Conservation (phyloP, 2,113 vertebrate species). For the Physeter macrocephalus region DNA sequence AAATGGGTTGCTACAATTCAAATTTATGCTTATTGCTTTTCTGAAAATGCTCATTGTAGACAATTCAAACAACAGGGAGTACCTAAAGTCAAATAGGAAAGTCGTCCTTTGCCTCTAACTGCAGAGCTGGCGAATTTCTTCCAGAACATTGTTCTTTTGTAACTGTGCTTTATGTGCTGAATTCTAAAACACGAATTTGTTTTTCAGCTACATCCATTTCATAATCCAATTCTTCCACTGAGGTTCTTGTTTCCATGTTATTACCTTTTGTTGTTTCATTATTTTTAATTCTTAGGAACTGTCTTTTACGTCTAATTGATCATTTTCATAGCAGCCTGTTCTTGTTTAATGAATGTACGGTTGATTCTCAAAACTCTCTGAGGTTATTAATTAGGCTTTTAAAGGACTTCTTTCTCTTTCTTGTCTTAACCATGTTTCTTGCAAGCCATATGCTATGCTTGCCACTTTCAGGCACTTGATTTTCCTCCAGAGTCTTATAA, state of each 20-base stretch:
- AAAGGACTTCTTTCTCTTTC: neutral
- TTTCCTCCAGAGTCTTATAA: neutral
- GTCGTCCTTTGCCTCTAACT: fast-evolving
- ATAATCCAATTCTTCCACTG: fast-evolving
- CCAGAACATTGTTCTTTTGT: neutral
- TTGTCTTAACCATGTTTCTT: neutral
- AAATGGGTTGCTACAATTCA: neutral
- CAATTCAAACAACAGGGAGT: neutral
- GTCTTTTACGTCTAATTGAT: neutral
- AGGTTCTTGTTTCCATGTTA: neutral
- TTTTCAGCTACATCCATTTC: neutral
- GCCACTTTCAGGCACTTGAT: neutral
- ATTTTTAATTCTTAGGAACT: neutral
- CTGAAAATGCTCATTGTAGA: neutral
- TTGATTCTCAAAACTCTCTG: neutral
- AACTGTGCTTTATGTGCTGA: no score
- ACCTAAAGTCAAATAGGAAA: no score
- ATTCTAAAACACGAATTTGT: neutral
- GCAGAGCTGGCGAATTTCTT: neutral
- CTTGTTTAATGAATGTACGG: neutral
- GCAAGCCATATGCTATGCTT: fast-evolving
- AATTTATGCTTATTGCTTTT: neutral
- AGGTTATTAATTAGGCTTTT: neutral
- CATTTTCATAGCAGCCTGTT: neutral
- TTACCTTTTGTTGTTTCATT: neutral